A percentile compares a stretch with the other conserved stretches of the same genome.
phyloP scores from a whole-genome alignment of 2,797 vertebrate species.

The Micromesistius poutassou region DNA sequence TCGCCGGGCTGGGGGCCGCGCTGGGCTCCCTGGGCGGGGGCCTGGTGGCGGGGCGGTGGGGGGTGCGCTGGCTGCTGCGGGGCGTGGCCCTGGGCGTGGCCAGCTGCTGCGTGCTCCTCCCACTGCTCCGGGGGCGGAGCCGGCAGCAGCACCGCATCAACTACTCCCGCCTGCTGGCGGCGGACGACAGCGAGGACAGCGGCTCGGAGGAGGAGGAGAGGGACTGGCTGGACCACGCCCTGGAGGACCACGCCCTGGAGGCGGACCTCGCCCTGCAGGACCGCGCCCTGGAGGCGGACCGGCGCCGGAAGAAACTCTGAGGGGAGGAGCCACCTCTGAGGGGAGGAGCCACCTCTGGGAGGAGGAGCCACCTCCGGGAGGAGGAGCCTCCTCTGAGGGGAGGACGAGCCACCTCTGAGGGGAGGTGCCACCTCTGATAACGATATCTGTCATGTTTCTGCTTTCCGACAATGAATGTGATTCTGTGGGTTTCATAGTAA shows the following conservation, averaged over 20 bases:
- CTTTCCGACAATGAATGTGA: background rate
- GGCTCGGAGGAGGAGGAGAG: slow-evolving; percentile 81
- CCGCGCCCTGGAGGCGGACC: no score
- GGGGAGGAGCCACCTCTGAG: slow-evolving; percentile 31
- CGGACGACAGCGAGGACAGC: slow-evolving; percentile 78
- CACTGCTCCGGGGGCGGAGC: slow-evolving; percentile 73
- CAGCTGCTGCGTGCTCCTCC: slow-evolving; percentile 74
- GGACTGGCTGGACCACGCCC: slow-evolving; percentile 87
- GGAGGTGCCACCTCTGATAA: slow-evolving; percentile 32
- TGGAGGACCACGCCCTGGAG: slow-evolving; percentile 63
- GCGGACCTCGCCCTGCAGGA: no score
- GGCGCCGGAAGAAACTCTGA: no score
- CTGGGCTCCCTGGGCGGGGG: slow-evolving; percentile 80
- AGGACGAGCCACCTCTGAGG: no score
- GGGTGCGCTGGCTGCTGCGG: slow-evolving; percentile 71
- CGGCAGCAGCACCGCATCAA: slow-evolving; percentile 81
- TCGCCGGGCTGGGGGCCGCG: slow-evolving; percentile 64
- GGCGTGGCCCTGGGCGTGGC: slow-evolving; percentile 60
- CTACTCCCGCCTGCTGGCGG: slow-evolving; percentile 83
- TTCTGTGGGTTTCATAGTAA: background rate
- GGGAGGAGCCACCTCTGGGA: slow-evolving; percentile 3
- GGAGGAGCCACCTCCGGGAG: no score
- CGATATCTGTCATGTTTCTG: background rate
- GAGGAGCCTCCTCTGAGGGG: no score
- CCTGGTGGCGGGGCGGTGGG: slow-evolving; percentile 66